Base-by-base conservation (phyloP, 1,140 invertebrate species). In the Papilio dardanus region DNA sequence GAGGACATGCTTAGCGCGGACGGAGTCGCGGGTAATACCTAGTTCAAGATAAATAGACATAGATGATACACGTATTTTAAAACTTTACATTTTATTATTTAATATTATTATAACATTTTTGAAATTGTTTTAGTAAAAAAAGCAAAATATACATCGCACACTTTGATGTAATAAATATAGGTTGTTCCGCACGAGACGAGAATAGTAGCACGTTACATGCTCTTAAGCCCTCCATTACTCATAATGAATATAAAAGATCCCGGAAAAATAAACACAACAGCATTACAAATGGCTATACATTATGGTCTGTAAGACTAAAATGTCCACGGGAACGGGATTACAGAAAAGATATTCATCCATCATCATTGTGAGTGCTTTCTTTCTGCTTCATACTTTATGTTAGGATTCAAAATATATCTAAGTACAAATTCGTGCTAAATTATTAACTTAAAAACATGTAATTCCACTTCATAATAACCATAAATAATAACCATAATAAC, bases 161-260 rank as follows among this genome's bases (percentile, higher is more conserved):
- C 21, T 40, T 69, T 6, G 35, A 69, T 62, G 19, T 62, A 28
- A 28, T 62, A 62, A 62, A 28, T 62, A 62, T 62, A 62, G 21
- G 33, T 24, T 40, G 24, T 46, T 50, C 24, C 40, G 37, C 24
- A 46, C 12, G 12, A 71, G 37, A 46, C 12, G 12, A 71, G 37
- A 50, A 46, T 46, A 42, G 40, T 30, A 71, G 37, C 68, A 71
- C 68, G 68, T 71, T 71, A 71, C 68, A 46, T 40, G 35, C 67
- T 50, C 68, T 46, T 71, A 71, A 71, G 68, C 68, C 37, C 68
- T 46, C 68, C 68, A 71, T 71, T 71, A 71, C 40, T 71, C 68
- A 71, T 71, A 71, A 71, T 71, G 68, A 71, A 71, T 71, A 71
- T 71, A 71, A 71, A 71, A 71, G 68, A 71, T 71, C 68, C 40